phyloP scores from a whole-genome alignment of 2,888 invertebrate species.

The Phlogophora meticulosa region DNA sequence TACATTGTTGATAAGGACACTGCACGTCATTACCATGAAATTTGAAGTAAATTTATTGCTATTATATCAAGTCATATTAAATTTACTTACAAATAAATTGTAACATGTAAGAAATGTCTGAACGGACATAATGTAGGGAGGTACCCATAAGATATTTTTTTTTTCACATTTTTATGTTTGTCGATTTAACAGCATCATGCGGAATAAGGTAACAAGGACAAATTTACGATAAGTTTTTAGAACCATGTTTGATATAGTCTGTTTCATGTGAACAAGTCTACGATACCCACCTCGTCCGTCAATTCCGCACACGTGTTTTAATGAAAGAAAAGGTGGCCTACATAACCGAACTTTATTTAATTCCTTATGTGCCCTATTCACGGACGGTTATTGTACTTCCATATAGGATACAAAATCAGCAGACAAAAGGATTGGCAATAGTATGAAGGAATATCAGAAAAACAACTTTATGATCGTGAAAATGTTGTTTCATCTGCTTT shows the following conservation, averaged over 20 bases:
- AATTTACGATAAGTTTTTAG: constrained; percentile 14
- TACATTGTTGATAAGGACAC: no score
- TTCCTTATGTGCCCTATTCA: not conserved
- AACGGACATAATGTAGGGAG: no score
- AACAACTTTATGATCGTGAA: not conserved
- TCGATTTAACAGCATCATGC: constrained; percentile 5
- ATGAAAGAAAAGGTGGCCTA: not conserved
- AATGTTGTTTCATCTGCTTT: not conserved
- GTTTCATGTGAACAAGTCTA: constrained; percentile 1
- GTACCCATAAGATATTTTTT: not conserved
- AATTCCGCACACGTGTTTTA: not conserved
- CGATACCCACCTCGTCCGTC: not conserved
- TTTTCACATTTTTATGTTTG: constrained; percentile 9
- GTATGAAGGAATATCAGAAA: not conserved
- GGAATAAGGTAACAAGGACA: constrained; percentile 26
- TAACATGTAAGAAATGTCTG: no score
- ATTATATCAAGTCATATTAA: no score
- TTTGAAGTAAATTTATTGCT: no score
- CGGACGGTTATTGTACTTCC: constrained; percentile 4
- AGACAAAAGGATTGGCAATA: not conserved
- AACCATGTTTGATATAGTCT: not conserved
- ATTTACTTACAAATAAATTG: no score
- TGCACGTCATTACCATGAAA: no score
- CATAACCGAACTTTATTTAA: not conserved
- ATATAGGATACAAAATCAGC: constrained; percentile 10